Conservation (phyloP, 2,797 vertebrate species). For the Antrozous pallidus region DNA sequence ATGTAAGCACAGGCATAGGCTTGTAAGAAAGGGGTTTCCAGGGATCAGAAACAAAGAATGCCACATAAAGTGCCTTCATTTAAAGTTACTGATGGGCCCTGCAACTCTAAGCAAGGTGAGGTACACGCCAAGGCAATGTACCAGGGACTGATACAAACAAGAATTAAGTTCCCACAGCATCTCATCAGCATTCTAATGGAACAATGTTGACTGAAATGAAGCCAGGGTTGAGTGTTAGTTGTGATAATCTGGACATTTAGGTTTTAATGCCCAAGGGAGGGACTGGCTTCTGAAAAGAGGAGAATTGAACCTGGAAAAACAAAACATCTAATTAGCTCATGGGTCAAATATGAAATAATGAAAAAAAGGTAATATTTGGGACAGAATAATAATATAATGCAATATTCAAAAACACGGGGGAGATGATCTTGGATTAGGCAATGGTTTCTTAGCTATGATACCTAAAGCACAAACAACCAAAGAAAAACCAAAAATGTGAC, state of each 20-base stretch:
- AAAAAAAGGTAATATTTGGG: neutral
- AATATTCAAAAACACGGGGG: neutral
- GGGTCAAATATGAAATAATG: neutral
- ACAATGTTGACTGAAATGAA: neutral
- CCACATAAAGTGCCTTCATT: neutral
- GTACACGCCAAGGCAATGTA: neutral
- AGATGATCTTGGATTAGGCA: neutral
- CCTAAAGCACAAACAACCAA: neutral
- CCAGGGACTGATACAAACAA: neutral
- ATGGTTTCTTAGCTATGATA: neutral
- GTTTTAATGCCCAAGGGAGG: neutral
- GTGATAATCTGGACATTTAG: neutral
- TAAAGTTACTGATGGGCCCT: neutral
- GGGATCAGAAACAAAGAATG: neutral
- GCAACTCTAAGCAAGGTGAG: neutral
- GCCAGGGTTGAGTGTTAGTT: neutral
- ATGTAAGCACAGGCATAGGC: neutral
- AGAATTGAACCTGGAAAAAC: neutral
- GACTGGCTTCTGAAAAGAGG: neutral
- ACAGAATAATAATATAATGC: neutral
- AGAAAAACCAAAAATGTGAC: neutral
- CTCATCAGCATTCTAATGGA: neutral
- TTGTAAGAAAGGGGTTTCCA: neutral
- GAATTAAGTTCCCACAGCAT: neutral
- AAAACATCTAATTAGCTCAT: neutral